Conservation (phyloP, 1,140 invertebrate species). For the Drosophila parvula region DNA sequence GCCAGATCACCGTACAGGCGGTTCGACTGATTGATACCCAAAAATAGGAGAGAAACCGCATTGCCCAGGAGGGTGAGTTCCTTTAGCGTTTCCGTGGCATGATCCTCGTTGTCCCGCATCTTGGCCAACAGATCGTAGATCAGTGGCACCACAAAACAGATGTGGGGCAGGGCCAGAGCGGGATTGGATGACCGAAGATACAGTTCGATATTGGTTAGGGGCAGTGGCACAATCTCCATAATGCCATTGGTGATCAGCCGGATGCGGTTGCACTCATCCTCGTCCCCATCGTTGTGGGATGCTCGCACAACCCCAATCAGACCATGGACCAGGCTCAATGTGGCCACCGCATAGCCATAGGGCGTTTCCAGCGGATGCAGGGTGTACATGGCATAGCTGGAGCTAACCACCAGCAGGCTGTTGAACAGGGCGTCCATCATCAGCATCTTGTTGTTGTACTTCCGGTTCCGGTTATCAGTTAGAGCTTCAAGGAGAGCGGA, state of each 20-base stretch:
- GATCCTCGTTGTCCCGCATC: constrained; percentile 56
- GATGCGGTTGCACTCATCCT: constrained; percentile 57
- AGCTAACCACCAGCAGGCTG: constrained; percentile 70
- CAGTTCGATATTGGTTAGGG: constrained; percentile 69
- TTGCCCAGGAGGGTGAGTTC: constrained; percentile 75
- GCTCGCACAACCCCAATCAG: constrained; percentile 64
- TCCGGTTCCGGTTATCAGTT: no score
- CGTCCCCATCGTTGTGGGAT: constrained; percentile 46
- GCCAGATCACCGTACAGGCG: constrained; percentile 66
- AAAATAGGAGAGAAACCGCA: constrained; percentile 70
- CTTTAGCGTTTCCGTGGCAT: constrained; percentile 60
- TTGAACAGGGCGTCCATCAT: constrained; percentile 72
- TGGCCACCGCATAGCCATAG: constrained; percentile 66
- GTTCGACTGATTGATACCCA: constrained; percentile 71
- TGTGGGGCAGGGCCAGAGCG: constrained; percentile 62
- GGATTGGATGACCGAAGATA: constrained; percentile 61
- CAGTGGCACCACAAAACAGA: constrained; percentile 68
- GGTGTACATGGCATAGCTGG: constrained; percentile 70
- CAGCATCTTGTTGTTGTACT: constrained; percentile 36
- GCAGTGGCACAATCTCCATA: constrained; percentile 74
- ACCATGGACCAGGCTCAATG: constrained; percentile 68
- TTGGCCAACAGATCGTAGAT: constrained; percentile 63
- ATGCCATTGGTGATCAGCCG: constrained; percentile 51
- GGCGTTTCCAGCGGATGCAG: constrained; percentile 63
- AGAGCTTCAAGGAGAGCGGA: no score